Evolutionary conservation across 2,888 invertebrate species (phyloP).

Genomic region (Epistrophe grossulariae): DNA sequence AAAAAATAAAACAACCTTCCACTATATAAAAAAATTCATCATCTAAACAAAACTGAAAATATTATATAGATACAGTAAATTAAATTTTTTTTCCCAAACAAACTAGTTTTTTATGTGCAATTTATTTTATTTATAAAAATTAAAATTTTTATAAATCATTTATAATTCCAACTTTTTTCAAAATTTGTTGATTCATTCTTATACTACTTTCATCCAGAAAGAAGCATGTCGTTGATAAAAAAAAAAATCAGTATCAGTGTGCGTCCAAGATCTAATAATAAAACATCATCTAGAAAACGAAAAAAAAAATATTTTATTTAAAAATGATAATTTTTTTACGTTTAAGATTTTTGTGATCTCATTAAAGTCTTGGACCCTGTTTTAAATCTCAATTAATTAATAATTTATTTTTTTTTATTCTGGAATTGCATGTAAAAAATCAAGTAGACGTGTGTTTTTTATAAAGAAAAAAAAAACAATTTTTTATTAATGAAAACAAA

Average conservation of each 20-base stretch:
- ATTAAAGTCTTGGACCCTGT: background rate
- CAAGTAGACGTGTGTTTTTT: slow-evolving; percentile 17
- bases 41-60: slow-evolving; percentile 12
- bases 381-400: background rate
- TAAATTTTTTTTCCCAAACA: background rate
- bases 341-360: background rate
- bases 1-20: slow-evolving; percentile 4
- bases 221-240: slow-evolving; percentile 24
- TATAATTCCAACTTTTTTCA: slow-evolving; percentile 13
- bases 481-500: slow-evolving; percentile 28
- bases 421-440: slow-evolving; percentile 66
- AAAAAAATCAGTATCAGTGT: background rate
- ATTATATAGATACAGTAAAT: slow-evolving; percentile 9
- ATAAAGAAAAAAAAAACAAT: background rate
- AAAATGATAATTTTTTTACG: background rate
- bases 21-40: slow-evolving; percentile 49
- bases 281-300: background rate
- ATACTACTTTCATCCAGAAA: background rate
- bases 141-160: slow-evolving; percentile 1
- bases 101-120: slow-evolving; percentile 66
- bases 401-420: slow-evolving; percentile 4
- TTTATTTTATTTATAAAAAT: slow-evolving; percentile 38
- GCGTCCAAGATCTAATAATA: slow-evolving; percentile 21
- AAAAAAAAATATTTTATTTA: background rate
- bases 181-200: slow-evolving; percentile 17